These are phyloP conservation scores for Cynaeus angustus DNA, from an alignment of 2,888 invertebrate species.

Conservation along the genomic window DNA sequence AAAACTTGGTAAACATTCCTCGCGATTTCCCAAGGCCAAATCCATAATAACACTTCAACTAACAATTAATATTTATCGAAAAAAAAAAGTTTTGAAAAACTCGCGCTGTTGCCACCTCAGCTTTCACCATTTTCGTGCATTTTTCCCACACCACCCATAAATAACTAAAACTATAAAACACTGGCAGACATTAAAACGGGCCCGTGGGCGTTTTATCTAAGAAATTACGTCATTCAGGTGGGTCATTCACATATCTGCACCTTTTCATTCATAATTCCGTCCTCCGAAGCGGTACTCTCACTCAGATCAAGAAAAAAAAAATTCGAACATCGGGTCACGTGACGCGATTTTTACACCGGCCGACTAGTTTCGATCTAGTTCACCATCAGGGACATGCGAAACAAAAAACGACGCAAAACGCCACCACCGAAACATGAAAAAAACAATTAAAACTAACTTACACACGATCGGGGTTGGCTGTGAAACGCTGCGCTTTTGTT, in stretches of 20 bases:
- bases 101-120: slow-evolving; percentile 18
- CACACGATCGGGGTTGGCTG: slow-evolving; percentile 7
- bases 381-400: slow-evolving; percentile 6
- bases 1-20: slow-evolving; percentile 30
- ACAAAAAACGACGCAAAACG: background rate
- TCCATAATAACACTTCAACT: slow-evolving; percentile 1
- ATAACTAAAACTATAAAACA: slow-evolving; percentile 36
- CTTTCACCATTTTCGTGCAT: slow-evolving; percentile 29
- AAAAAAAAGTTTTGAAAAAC: background rate
- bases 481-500: background rate
- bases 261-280: slow-evolving; percentile 46
- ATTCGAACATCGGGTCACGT: slow-evolving; percentile 29
- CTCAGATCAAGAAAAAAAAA: slow-evolving; percentile 25
- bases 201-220: slow-evolving; percentile 46
- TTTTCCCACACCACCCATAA: slow-evolving; percentile 26
- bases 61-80: slow-evolving; percentile 20
- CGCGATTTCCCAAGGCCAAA: slow-evolving; percentile 24
- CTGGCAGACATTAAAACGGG: slow-evolving; percentile 36
- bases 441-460: background rate
- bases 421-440: background rate
- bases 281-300: slow-evolving; percentile 34
- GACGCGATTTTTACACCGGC: slow-evolving; percentile 33
- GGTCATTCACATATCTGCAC: slow-evolving; percentile 44
- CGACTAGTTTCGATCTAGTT: slow-evolving; percentile 12
- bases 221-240: slow-evolving; percentile 49